Conservation (phyloP, 2,888 invertebrate species). For the Thumatha senex region DNA sequence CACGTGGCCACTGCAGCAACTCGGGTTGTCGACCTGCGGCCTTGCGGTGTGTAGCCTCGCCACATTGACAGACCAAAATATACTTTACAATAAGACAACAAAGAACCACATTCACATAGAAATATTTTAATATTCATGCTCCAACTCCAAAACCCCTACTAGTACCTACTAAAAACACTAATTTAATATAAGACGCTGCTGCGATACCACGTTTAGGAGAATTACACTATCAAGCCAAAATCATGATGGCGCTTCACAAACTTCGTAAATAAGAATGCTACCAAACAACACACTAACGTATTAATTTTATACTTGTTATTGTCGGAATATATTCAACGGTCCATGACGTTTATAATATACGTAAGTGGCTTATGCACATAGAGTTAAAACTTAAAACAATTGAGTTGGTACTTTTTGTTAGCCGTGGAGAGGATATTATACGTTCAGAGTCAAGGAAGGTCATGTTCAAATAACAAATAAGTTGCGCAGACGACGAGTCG, state of each 20-base stretch:
- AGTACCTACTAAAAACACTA: slow-evolving; percentile 37
- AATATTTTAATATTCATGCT: slow-evolving; percentile 5
- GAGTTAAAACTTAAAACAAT: slow-evolving; percentile 36
- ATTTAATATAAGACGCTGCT: slow-evolving; percentile 24
- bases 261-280: neutral
- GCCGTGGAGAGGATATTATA: slow-evolving; percentile 48
- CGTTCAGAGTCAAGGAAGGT: slow-evolving; percentile 67
- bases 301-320: neutral
- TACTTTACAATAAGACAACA: slow-evolving; percentile 32
- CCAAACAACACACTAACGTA: neutral
- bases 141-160: slow-evolving; percentile 23
- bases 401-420: slow-evolving; percentile 36
- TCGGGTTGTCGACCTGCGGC: slow-evolving; percentile 76
- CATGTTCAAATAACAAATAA: slow-evolving; percentile 65
- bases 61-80: slow-evolving; percentile 37
- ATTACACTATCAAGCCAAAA: slow-evolving; percentile 6
- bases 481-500: slow-evolving; percentile 17
- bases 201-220: slow-evolving; percentile 5
- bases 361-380: slow-evolving; percentile 6
- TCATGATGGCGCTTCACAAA: neutral
- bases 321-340: slow-evolving; percentile 2
- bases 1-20: slow-evolving; percentile 64
- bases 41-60: slow-evolving; percentile 65
- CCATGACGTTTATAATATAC: slow-evolving; percentile 3
- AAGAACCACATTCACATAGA: slow-evolving; percentile 35